These are phyloP conservation scores for Chinchilla lanigera DNA, from an alignment of 2,113 vertebrate species.

Conservation along the genomic window DNA sequence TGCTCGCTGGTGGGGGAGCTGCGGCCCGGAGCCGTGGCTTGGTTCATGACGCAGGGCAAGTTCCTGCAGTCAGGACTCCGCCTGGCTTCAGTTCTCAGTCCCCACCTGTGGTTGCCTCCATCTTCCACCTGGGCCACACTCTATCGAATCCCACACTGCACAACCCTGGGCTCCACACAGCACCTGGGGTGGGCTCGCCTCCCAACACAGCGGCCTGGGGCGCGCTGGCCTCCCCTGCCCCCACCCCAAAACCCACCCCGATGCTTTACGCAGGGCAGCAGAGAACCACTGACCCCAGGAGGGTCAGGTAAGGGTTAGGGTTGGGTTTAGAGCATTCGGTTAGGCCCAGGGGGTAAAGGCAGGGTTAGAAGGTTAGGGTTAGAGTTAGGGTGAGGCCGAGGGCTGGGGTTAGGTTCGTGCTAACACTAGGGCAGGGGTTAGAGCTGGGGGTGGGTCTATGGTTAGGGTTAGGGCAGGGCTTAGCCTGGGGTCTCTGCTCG, in stretches of 20 bases:
- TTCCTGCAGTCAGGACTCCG: not conserved
- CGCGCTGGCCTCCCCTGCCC: not conserved
- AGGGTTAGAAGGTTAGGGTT: not conserved
- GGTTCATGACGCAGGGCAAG: not conserved
- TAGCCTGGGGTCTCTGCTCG: not conserved
- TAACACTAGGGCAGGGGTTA: not conserved
- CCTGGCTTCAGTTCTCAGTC: not conserved
- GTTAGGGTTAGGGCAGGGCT: not conserved
- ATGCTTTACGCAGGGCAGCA: not conserved
- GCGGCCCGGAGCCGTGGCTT: not conserved
- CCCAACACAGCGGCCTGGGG: not conserved
- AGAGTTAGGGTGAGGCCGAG: not conserved
- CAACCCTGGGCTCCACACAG: not conserved
- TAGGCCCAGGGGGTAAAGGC: not conserved
- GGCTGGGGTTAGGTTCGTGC: no score
- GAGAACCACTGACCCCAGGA: not conserved
- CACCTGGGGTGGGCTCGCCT: no score
- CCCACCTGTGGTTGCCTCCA: not conserved
- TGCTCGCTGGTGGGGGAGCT: not conserved
- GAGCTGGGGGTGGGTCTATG: not conserved
- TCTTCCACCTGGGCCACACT: not conserved
- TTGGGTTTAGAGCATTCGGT: not conserved
- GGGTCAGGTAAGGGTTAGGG: not conserved
- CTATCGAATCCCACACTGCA: no score
- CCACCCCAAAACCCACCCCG: not conserved